Evolutionary conservation across 2,113 vertebrate species (phyloP), one percentile per base, ranked within the genome.

Genomic region (Crypturellus undulatus): DNA sequence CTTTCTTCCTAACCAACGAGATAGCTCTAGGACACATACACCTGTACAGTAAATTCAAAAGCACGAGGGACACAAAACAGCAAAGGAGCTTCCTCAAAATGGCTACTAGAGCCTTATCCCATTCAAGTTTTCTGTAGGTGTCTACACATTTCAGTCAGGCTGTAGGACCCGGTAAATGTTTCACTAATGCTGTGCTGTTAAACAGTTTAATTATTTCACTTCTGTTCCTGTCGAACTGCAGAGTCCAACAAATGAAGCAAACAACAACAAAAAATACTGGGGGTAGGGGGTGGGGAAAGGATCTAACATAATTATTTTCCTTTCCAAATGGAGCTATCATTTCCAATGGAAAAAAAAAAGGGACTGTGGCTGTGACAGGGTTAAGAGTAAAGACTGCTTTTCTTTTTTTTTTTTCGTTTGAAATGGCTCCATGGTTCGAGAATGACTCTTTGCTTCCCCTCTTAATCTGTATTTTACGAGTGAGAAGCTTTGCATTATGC

Each of bases 401-500:
- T 38, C 2, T 52, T 52, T 92, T 95, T 88, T 73, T 80, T 77
- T 90, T 68, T 38, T 2, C 73, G 95, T 97, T 97, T 97, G 99
- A 98, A 99, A 99, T 98, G 98, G 98, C 98, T 99, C 98, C 93
- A 96, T 98, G 99, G 98, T 98, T 99, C 98, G 97, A 97, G 99
- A 99, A 99, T 99, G 99, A 98, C 98, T 99, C 98, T 98, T 97
- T 98, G 97, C 98, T 99, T 99, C 98, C 98, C 98, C 97, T 98
- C 99, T 99, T 99, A 99, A 99, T 99, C 99, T 99, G 99, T 99
- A 99, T 99, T 99, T 99, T 99, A 99, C 99, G 99, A 99, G 98
- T 99, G 99, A 99, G 99, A 99, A 99, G 99, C 98, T 99, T 99
- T 99, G 99, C 99, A 99, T 99, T 99, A 99, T 99, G 99, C 99